Evolutionary conservation across 2,113 vertebrate genomes (phyloP), one percentile per base, ranked within the genome.

Genomic region (Chaenocephalus aceratus): DNA sequence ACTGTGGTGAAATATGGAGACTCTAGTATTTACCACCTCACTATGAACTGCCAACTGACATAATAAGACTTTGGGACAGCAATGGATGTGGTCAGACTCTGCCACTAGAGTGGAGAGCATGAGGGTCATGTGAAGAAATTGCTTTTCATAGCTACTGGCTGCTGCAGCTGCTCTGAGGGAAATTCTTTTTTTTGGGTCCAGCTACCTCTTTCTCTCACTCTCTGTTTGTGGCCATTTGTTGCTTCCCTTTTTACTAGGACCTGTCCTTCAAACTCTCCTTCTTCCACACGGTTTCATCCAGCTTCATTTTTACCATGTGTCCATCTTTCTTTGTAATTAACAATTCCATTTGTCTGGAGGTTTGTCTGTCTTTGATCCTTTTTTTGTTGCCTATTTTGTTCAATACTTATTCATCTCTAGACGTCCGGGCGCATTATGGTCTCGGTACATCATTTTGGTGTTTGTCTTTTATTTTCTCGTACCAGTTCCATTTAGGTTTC

Each of bases 1-100:
- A 52, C 57, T 87, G 72, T 82, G 84, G 87, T 82, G 75, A 89
- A 86, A 77, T 81, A 49, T 62, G 68, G 90, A 87, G 81, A 72
- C 82, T 77, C 5, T 8, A 56, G 79, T 80, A 72, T 90, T 88
- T 74, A 83, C 64, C 84, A 78, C 30, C 66, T 66, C 67, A 63
- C 75, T 75, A 54, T 18, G 4, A 82, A 59, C 83, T 84, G 85
- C 84, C 82, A 86, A 41, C 59, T 84, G 77, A 89, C 82, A 88
- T 87, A 84, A 90, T 86, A 81, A 81, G 57, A 74, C 74, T 85
- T 44, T 85, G 71, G 78, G 79, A 86, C 81, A 79, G 78, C 62
- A 71, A 75, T 85, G 74, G 80, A 83, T 85, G 88, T 54, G 77
- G 80, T 85, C 80, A 64, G 80, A 88, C 76, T 80, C 57, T 59